These are phyloP conservation scores for Nothoprocta perdicaria DNA, from an alignment of 2,113 vertebrate species.

Conservation along the genomic window DNA sequence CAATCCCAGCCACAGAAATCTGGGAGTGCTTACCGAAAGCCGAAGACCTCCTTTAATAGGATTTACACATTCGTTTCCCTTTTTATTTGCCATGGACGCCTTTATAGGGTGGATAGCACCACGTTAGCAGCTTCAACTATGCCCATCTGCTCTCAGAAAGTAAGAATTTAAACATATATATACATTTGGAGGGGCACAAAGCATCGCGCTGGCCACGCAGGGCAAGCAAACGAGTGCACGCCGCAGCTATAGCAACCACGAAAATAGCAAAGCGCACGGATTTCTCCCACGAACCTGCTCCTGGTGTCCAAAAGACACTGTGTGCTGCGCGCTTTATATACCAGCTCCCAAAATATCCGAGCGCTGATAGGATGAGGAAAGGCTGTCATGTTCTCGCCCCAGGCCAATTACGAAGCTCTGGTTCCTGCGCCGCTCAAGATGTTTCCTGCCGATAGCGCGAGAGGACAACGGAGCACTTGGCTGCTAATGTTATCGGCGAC, in stretches of 20 bases:
- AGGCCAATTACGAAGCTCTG: slow-evolving; percentile 85
- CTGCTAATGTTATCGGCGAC: slow-evolving; percentile 83
- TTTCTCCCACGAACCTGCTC: slow-evolving; percentile 58
- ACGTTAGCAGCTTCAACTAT: not conserved
- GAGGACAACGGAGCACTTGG: slow-evolving; percentile 48
- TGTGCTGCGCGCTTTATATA: slow-evolving; percentile 85
- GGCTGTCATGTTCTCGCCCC: slow-evolving; percentile 82
- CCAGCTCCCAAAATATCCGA: slow-evolving; percentile 90
- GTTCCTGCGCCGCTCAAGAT: slow-evolving; percentile 93
- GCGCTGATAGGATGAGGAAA: slow-evolving; percentile 83
- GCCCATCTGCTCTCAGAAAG: slow-evolving; percentile 20
- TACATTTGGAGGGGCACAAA: not conserved
- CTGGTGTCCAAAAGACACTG: slow-evolving; percentile 55
- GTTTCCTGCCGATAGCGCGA: slow-evolving; percentile 94
- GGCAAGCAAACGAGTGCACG: slow-evolving; percentile 8
- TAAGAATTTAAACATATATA: not conserved
- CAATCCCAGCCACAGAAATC: not conserved
- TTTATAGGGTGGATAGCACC: slow-evolving; percentile 17
- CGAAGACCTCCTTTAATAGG: not conserved
- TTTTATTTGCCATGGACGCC: slow-evolving; percentile 32
- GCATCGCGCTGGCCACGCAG: not conserved
- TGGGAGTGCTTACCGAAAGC: not conserved
- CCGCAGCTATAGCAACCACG: slow-evolving; percentile 62
- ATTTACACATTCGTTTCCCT: not conserved
- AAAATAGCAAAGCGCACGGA: slow-evolving; percentile 62